Percentiles rank a stretch among this genome's conserved stretches.
Evolutionary conservation across 2,797 vertebrate species (phyloP).

Genomic region (Coreius guichenoti): DNA sequence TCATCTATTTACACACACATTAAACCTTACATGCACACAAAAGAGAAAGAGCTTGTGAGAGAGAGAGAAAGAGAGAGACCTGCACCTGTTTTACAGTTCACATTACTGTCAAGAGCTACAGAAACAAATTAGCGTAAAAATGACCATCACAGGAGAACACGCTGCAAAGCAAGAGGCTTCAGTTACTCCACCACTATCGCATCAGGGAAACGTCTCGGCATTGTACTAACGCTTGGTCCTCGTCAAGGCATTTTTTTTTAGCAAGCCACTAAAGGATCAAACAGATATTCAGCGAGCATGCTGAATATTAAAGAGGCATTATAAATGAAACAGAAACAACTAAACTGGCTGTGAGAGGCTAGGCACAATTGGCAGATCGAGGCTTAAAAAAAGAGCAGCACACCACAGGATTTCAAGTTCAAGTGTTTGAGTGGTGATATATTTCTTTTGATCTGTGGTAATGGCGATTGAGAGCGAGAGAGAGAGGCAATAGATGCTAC

Average conservation of each 20-base stretch:
- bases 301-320: slow-evolving; percentile 1
- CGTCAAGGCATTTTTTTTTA: slow-evolving; percentile 43
- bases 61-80: slow-evolving; percentile 43
- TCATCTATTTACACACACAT: slow-evolving; percentile 52
- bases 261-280: slow-evolving; percentile 24
- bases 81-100: slow-evolving; percentile 63
- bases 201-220: slow-evolving; percentile 30
- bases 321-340: slow-evolving; percentile 15
- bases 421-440: slow-evolving; percentile 50
- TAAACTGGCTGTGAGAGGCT: slow-evolving; percentile 43
- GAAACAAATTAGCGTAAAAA: slow-evolving; percentile 50
- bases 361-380: slow-evolving; percentile 62
- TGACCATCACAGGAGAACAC: slow-evolving; percentile 53
- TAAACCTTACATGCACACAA: slow-evolving; percentile 64
- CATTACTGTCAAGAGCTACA: slow-evolving; percentile 59
- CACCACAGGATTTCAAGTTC: slow-evolving; percentile 62
- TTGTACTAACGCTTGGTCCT: slow-evolving; percentile 35
- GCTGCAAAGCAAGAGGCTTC: slow-evolving; percentile 60
- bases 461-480: slow-evolving; percentile 27
- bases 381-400: slow-evolving; percentile 60
- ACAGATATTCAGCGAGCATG: background rate
- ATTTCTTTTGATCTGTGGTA: slow-evolving; percentile 48
- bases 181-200: slow-evolving; percentile 37
- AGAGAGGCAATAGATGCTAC: slow-evolving; percentile 33
- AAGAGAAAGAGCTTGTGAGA: slow-evolving; percentile 36